These are phyloP conservation scores for Hofmannophila pseudospretella DNA, from an alignment of 2,888 invertebrate species.

Conservation along the genomic window DNA sequence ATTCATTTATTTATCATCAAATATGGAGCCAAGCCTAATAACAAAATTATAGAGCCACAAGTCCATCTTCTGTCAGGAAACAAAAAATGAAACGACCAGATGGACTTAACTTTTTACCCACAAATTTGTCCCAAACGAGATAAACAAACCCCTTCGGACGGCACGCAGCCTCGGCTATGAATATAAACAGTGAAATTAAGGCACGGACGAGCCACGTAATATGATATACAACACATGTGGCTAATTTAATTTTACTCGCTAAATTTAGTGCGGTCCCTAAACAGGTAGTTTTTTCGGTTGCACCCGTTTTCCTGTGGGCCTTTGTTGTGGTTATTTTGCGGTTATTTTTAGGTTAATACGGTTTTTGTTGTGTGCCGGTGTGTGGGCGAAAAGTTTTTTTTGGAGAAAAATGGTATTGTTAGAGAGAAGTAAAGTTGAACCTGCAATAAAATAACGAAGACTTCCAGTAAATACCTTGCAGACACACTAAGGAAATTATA, in stretches of 20 bases:
- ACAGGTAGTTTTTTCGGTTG: slow-evolving; percentile 28
- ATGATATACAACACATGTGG: slow-evolving; percentile 59
- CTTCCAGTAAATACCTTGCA: too few relatives aligned
- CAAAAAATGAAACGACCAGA: too few relatives aligned
- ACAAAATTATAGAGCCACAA: neutral
- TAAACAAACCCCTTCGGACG: slow-evolving; percentile 54
- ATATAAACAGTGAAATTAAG: slow-evolving; percentile 74
- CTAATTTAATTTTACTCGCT: slow-evolving; percentile 61
- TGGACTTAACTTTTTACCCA: slow-evolving; percentile 47
- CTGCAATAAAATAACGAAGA: too few relatives aligned
- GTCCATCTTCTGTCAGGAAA: too few relatives aligned
- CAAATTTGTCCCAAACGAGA: slow-evolving; percentile 59
- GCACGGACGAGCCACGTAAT: slow-evolving; percentile 34
- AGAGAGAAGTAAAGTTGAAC: too few relatives aligned
- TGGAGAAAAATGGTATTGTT: too few relatives aligned
- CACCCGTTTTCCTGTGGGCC: neutral
- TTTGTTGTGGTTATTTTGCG: slow-evolving; percentile 5
- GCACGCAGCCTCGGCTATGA: slow-evolving; percentile 55
- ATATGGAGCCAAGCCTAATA: neutral
- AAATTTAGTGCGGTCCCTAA: slow-evolving; percentile 38
- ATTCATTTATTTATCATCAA: too few relatives aligned
- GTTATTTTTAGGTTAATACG: slow-evolving; percentile 1
- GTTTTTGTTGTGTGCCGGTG: neutral
- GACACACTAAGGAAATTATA: too few relatives aligned
- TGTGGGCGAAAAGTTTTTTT: too few relatives aligned